phyloP scores from a whole-genome alignment of 2,797 vertebrate species.

The Fundulus diaphanus region DNA sequence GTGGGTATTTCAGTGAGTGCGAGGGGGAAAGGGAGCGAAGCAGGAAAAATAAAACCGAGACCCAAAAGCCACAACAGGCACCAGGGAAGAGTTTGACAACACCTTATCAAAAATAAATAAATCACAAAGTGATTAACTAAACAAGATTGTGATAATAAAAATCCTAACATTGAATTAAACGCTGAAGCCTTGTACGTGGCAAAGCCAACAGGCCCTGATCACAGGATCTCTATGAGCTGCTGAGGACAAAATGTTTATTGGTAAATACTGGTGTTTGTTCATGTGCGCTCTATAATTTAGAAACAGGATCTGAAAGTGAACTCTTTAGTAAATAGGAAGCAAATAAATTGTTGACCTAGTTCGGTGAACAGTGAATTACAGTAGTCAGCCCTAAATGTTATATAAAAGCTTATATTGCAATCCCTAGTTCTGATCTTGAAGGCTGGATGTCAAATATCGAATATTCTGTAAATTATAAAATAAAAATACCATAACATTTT shows the following conservation, averaged over 20 bases:
- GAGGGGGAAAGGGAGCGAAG: conserved; percentile 11
- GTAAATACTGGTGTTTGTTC: no score
- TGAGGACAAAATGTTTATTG: no score
- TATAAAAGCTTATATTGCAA: no score
- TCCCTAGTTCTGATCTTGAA: no score
- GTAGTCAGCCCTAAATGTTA: no score
- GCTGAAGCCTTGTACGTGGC: neutral
- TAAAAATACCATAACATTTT: no score
- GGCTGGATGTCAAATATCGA: no score
- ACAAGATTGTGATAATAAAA: neutral
- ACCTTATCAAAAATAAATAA: neutral
- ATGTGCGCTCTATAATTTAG: neutral
- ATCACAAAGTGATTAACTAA: neutral
- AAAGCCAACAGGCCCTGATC: neutral
- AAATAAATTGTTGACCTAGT: no score
- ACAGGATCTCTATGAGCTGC: neutral
- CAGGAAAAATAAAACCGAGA: conserved; percentile 23
- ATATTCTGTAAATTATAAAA: no score
- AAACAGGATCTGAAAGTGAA: neutral
- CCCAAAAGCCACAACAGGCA: conserved; percentile 48
- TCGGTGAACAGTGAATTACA: no score
- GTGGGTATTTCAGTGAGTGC: conserved; percentile 31
- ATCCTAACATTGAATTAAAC: neutral
- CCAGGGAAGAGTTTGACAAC: conserved; percentile 9
- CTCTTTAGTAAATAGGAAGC: neutral